Percentiles rank a stretch among this genome's conserved stretches.
Evolutionary conservation across 1,140 invertebrate genomes (phyloP).

Genomic region (Kradibia gibbosae): DNA sequence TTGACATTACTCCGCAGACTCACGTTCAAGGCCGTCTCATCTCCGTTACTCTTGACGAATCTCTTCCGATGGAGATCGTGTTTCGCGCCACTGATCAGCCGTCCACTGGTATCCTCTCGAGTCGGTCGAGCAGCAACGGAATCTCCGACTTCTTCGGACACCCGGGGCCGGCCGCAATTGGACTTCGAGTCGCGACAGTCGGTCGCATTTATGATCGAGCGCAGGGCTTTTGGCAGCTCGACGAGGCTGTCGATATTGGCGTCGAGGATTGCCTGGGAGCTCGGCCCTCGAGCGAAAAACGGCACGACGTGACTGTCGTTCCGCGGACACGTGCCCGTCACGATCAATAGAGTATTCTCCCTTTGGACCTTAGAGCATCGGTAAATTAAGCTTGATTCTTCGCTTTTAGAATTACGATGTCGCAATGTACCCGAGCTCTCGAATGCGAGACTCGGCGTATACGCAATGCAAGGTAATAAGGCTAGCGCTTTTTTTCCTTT

Average conservation of each 20-base stretch:
- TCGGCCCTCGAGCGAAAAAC: slow-evolving; percentile 56
- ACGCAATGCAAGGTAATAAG: too few relatives aligned
- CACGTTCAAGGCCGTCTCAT: background rate
- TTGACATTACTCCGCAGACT: background rate
- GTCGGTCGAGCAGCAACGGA: background rate
- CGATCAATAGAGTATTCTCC: slow-evolving; percentile 55
- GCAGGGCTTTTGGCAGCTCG: slow-evolving; percentile 52
- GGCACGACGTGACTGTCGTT: slow-evolving; percentile 43
- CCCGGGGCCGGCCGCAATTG: background rate
- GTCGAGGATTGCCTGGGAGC: slow-evolving; percentile 41
- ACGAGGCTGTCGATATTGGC: slow-evolving; percentile 22
- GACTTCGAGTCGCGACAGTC: background rate
- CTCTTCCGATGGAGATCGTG: background rate
- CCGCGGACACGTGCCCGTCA: slow-evolving; percentile 51
- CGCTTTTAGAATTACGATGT: too few relatives aligned
- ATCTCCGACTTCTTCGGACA: background rate
- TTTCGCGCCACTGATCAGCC: background rate
- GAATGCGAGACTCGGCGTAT: too few relatives aligned
- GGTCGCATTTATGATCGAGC: background rate
- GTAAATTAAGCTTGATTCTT: background rate
- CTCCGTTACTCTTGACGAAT: background rate
- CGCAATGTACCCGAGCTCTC: too few relatives aligned
- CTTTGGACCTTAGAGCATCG: background rate
- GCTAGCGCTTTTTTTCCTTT: too few relatives aligned
- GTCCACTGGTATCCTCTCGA: too few relatives aligned